Evolutionary conservation across 2,113 vertebrate genomes (phyloP).

Genomic region (Ceyx melanurus): DNA sequence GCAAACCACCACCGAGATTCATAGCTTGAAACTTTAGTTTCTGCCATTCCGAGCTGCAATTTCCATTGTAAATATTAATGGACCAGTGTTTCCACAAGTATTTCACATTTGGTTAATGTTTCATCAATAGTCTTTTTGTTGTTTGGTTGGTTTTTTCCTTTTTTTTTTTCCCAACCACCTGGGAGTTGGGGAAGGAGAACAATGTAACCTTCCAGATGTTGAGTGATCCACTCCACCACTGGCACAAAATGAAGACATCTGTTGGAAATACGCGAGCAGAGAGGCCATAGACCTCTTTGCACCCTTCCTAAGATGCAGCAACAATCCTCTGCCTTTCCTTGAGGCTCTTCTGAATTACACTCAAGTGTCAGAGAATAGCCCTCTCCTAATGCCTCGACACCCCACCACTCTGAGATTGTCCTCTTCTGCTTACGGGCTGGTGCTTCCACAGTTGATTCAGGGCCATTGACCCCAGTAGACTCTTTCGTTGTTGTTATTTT

Average conservation of each 20-base stretch:
- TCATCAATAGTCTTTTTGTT: not conserved
- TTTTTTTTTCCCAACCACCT: not conserved
- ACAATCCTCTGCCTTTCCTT: not conserved
- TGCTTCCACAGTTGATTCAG: not conserved
- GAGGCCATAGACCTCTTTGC: not conserved
- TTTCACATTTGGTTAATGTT: not conserved
- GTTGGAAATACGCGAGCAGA: not conserved
- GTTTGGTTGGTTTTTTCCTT: not conserved
- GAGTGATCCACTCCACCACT: not conserved
- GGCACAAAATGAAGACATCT: not conserved
- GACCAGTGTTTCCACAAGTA: rapidly evolving
- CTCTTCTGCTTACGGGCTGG: not conserved
- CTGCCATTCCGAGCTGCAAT: not conserved
- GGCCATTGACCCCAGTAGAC: not conserved
- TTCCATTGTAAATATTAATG: not conserved
- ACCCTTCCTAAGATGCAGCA: not conserved
- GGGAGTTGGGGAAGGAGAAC: not conserved
- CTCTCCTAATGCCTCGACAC: rapidly evolving
- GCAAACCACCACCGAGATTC: not conserved
- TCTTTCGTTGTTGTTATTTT: not conserved
- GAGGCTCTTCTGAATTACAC: not conserved
- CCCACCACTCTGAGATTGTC: rapidly evolving
- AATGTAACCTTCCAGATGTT: not conserved
- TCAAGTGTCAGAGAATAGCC: not conserved
- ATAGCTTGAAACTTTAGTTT: rapidly evolving